Evolutionary conservation across 2,113 vertebrate species (phyloP), one percentile per base, ranked within the genome.

Genomic region (Dasyurus viverrinus): DNA sequence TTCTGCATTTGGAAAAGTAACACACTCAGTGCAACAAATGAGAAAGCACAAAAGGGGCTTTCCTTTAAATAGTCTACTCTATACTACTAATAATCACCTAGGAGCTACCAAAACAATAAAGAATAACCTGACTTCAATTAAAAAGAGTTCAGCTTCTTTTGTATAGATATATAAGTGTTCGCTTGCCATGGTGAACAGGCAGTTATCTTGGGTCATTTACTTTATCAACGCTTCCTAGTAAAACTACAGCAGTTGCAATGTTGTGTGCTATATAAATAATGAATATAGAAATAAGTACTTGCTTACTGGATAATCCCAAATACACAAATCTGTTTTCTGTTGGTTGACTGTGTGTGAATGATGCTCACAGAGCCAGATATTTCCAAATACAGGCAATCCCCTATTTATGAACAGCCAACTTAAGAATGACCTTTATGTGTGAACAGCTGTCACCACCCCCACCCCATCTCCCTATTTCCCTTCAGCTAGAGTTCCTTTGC

Each of bases 261-360:
- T 0, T 3, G 57, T 46, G 2, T n/a, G 0, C 2, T 89, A 42
- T 47, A 89, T 92, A 92, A 91, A 42, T 92, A 92, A 11, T 19
- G 60, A 26, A 68, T n/a, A 68, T 16, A 68, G 30, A 68, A 60
- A 30, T 60, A 68, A 68, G 14, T 1, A 76, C 60, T 76, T 76
- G 60, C 60, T 36, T 19, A n/a, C 4, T n/a, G 11, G 60, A 47
- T 93, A 89, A 54, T n/a, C 68, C 3, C 48, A 52, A 95, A 93
- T 30, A 27, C 94, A 90, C 24, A 89, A n/a, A 2, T 68, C 60
- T 76, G n/a, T 76, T 76, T 76, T 76, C 36, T n/a, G 12, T n/a
- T n/a, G 19, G 2, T 6, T 92, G 92, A 42, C 19, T 90, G 7
- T 93, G 50, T 95, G 89, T 95, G 47, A 89, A 92, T 68, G 76